These are phyloP conservation scores for Ivindomyrus marchei DNA, from an alignment of 2,113 vertebrate genomes.

Conservation along the genomic window DNA sequence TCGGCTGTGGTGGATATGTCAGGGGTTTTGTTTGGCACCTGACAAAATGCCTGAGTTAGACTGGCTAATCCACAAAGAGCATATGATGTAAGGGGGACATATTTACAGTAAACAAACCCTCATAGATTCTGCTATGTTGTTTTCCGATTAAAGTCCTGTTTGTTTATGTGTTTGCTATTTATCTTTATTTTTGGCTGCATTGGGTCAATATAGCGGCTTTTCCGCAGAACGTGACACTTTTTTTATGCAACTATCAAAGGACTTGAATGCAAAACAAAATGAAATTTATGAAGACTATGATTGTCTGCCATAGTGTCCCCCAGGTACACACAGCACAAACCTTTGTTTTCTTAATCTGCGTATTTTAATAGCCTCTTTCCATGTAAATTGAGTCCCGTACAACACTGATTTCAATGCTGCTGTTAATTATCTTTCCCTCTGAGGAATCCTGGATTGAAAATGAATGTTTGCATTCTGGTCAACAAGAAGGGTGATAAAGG, in stretches of 20 bases:
- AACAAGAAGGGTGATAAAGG: not conserved
- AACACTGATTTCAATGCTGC: constrained; percentile 34
- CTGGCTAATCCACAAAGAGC: not conserved
- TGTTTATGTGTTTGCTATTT: not conserved
- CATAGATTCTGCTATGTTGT: not conserved
- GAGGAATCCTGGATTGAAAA: constrained; percentile 32
- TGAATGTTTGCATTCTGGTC: constrained; percentile 11
- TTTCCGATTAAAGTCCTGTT: not conserved
- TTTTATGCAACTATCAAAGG: constrained; percentile 37
- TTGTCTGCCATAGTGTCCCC: constrained; percentile 46
- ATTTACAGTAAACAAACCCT: not conserved
- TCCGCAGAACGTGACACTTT: not conserved
- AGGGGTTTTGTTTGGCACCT: not conserved
- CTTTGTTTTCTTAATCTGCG: constrained; percentile 25
- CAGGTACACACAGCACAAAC: constrained; percentile 31
- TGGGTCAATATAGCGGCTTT: not conserved
- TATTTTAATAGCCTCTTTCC: constrained; percentile 54
- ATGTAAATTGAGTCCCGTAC: constrained; percentile 48
- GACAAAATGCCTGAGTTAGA: not conserved
- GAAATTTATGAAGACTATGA: constrained; percentile 26
- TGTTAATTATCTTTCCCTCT: constrained; percentile 38
- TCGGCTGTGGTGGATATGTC: not conserved
- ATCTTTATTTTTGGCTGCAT: not conserved
- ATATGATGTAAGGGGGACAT: not conserved
- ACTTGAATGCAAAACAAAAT: constrained; percentile 3